Evolutionary conservation across 2,797 vertebrate species (phyloP).

Genomic region (Aplochiton taeniatus): DNA sequence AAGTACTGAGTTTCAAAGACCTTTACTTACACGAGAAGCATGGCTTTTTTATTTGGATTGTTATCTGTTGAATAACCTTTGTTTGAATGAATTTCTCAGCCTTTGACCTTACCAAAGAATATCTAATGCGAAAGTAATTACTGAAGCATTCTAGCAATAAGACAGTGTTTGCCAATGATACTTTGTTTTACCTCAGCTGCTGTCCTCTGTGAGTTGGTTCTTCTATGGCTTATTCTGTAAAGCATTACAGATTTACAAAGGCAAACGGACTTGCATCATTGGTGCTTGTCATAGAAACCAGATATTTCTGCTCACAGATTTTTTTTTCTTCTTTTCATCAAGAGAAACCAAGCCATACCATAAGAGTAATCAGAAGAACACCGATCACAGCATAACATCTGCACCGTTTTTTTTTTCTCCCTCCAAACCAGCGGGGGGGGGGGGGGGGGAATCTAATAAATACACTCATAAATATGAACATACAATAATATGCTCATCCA

Average conservation of each 20-base stretch:
- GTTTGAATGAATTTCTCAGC: conserved; percentile 22
- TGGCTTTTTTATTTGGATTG: conserved; percentile 33
- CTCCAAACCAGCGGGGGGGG: conserved; percentile 37
- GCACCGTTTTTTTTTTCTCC: conserved; percentile 66
- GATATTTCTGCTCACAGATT: conserved; percentile 44
- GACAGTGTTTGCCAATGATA: conserved; percentile 15
- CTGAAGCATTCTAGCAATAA: conserved; percentile 25
- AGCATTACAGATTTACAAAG: conserved; percentile 68
- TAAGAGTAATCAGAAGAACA: conserved; percentile 55
- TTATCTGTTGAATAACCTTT: conserved; percentile 48
- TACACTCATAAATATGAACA: conserved; percentile 71
- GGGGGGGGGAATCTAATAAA: conserved; percentile 71
- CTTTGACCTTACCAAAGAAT: conserved; percentile 16
- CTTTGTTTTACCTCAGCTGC: conserved; percentile 10
- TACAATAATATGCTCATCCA: conserved; percentile 73
- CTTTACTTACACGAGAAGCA: conserved; percentile 41
- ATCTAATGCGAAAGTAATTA: conserved; percentile 13
- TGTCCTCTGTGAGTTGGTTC: conserved; percentile 54
- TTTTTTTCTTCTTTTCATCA: too few relatives aligned
- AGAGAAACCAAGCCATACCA: conserved; percentile 54
- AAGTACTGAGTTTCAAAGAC: conserved; percentile 43
- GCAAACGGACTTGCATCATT: conserved; percentile 48
- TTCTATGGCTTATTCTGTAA: conserved; percentile 76
- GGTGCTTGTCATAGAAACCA: conserved; percentile 46
- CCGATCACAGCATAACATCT: conserved; percentile 68